A percentile compares a stretch with the other conserved stretches of the same genome.
Conservation (phyloP, 2,888 invertebrate genomes). For the Odontomyia ornata region DNA sequence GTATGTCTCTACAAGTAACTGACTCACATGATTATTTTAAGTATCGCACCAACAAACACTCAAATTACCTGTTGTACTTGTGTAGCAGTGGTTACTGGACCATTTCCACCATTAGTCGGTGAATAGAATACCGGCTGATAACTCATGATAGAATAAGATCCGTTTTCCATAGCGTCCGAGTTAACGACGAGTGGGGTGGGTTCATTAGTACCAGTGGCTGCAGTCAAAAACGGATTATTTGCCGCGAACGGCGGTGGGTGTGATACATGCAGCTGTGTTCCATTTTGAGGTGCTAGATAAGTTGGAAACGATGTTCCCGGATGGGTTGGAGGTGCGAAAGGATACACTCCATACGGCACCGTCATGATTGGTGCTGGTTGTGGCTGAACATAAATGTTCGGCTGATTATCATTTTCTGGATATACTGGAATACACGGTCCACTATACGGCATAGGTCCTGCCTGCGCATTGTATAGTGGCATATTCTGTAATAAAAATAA, state of each 20-base stretch:
- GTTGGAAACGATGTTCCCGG: conserved; percentile 46
- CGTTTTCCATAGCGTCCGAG: conserved; percentile 37
- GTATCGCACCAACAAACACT: not conserved
- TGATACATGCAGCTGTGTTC: conserved; percentile 46
- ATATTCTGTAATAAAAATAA: not conserved
- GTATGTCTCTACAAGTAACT: too few relatives aligned
- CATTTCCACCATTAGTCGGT: conserved; percentile 36
- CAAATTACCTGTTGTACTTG: conserved; percentile 21
- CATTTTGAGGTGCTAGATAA: conserved; percentile 44
- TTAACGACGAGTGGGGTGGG: conserved; percentile 10
- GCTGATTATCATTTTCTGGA: conserved; percentile 41
- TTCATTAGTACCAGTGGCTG: conserved; percentile 26
- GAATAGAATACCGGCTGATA: conserved; percentile 47
- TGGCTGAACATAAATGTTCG: conserved; percentile 43
- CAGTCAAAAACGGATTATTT: conserved; percentile 20
- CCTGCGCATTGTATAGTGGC: conserved; percentile 19
- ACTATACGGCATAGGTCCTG: conserved; percentile 18
- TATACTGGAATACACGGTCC: conserved; percentile 40
- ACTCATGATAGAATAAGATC: conserved; percentile 44
- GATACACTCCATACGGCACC: conserved; percentile 54
- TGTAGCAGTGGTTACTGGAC: not conserved
- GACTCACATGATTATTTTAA: not conserved
- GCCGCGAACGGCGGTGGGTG: conserved; percentile 49
- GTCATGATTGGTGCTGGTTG: conserved; percentile 51
- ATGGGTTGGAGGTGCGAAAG: conserved; percentile 52